Evolutionary conservation across 30 jellyfish, hydroid and myxozoan genomes (phyloP), one percentile per base, ranked within the genome.

Genomic region (Cassiopea xamachana): DNA sequence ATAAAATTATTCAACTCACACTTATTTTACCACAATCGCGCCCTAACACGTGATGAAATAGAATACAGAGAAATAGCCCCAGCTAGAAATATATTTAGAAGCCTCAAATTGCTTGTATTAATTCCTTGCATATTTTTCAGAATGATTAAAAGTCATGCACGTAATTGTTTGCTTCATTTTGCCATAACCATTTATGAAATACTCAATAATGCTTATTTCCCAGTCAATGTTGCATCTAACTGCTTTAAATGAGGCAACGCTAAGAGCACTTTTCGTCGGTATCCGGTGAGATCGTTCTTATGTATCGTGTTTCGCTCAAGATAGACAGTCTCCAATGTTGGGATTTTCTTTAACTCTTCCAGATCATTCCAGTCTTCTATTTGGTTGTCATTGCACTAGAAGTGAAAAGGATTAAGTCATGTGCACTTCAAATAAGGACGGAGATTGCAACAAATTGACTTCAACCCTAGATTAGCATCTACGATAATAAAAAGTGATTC

Each of bases 291-390:
- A 60, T 94, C 98, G 7, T 90, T 80, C 46, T 7, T n/a, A 27
- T 94, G 91, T 1, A 95, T 55, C 77, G 98, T 98, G 82, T 95
- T 95, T 49, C 99, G 91, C 69, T 95, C 99, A 82, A 95, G 84
- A 75, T 95, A 95, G 13, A 95, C 96, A 1, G 99, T 95, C 69
- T 95, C 97, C 60, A 95, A 75, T 0, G 82, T 19, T 47, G 80
- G 59, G 49, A 95, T 90, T 7, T 70, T 46, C 17, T 79, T 17
- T 18, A 95, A 79, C 80, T 82, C 93, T 13, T 88, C 96, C 6
- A 92, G 69, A 67, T 85, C 94, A 16, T 73, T 80, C 96, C 97
- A 95, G 71, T 82, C 91, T 8, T 71, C 93, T 60, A 95, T 81
- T 18, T 83, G 72, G 89, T 95, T 95, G 82, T 95, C 99, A 74